These are phyloP conservation scores for Crotalus helleri DNA, from an alignment of 2,113 vertebrate genomes.

Conservation along the genomic window DNA sequence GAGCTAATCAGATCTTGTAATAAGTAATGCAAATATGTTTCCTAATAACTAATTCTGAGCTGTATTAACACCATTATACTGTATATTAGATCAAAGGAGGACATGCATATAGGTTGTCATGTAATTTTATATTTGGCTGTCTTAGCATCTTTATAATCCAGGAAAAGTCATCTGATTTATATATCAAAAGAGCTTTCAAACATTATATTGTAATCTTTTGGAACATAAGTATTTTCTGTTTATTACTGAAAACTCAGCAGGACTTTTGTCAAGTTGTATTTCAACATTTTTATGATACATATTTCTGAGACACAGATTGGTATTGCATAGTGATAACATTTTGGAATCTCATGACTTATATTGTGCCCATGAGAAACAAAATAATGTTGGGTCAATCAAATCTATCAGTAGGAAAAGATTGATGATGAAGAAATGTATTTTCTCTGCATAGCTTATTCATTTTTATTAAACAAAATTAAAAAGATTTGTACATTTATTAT, in stretches of 20 bases:
- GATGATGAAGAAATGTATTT: background rate
- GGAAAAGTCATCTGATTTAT: background rate
- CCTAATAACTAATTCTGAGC: background rate
- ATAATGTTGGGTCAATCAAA: background rate
- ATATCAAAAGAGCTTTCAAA: background rate
- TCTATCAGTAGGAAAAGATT: background rate
- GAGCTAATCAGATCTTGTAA: background rate
- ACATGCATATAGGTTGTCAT: background rate
- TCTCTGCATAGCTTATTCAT: background rate
- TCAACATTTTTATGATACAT: background rate
- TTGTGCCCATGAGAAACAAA: background rate
- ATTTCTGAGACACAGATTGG: background rate
- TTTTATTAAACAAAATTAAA: too few species aligned
- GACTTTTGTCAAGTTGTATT: background rate
- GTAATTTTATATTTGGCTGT: background rate
- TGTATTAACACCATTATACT: background rate
- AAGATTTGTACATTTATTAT: background rate
- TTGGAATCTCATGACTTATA: background rate
- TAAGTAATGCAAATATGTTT: background rate
- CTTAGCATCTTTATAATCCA: background rate
- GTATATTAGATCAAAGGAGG: background rate
- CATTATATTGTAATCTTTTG: background rate
- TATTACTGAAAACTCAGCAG: background rate
- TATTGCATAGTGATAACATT: background rate
- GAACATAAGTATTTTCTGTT: background rate